A percentile compares a stretch with the other conserved stretches of the same genome.
phyloP scores from a whole-genome alignment of 1,140 invertebrate genomes.

The Apis cerana region DNA sequence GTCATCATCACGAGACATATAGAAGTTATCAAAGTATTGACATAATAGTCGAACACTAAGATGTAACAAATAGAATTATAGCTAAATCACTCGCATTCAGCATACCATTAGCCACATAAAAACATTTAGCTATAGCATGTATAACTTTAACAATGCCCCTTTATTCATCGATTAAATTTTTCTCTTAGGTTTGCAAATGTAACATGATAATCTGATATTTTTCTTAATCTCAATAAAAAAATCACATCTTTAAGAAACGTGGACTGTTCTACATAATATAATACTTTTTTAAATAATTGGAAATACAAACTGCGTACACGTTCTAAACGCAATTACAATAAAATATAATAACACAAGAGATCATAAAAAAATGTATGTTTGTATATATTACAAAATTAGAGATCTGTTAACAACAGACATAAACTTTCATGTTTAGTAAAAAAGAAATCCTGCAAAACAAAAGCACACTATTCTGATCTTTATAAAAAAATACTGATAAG shows the following conservation, averaged over 20 bases:
- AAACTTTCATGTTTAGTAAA: background rate
- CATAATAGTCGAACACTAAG: slow-evolving; percentile 21
- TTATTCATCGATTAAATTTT: slow-evolving; percentile 68
- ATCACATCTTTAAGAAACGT: slow-evolving; percentile 20
- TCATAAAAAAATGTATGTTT: slow-evolving; percentile 55
- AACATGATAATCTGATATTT: slow-evolving; percentile 53
- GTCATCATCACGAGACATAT: slow-evolving; percentile 70
- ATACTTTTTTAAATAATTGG: slow-evolving; percentile 35
- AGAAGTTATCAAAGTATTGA: slow-evolving; percentile 48
- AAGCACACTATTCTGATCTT: background rate
- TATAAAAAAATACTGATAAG: slow-evolving; percentile 29
- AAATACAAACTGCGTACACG: slow-evolving; percentile 52
- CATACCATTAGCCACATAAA: slow-evolving; percentile 62
- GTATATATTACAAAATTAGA: slow-evolving; percentile 6
- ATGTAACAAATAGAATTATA: slow-evolving; percentile 66
- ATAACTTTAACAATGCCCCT: slow-evolving; percentile 77
- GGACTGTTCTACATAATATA: slow-evolving; percentile 36
- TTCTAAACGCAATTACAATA: slow-evolving; percentile 46
- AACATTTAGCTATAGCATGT: slow-evolving; percentile 68
- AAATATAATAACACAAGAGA: slow-evolving; percentile 49
- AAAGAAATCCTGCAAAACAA: background rate
- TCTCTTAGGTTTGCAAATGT: slow-evolving; percentile 39
- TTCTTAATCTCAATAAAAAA: slow-evolving; percentile 18
- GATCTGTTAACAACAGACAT: slow-evolving; percentile 17
- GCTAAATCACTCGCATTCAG: slow-evolving; percentile 49